Evolutionary conservation across 2,113 vertebrate genomes (phyloP).

Genomic region (Actinemys pallida): DNA sequence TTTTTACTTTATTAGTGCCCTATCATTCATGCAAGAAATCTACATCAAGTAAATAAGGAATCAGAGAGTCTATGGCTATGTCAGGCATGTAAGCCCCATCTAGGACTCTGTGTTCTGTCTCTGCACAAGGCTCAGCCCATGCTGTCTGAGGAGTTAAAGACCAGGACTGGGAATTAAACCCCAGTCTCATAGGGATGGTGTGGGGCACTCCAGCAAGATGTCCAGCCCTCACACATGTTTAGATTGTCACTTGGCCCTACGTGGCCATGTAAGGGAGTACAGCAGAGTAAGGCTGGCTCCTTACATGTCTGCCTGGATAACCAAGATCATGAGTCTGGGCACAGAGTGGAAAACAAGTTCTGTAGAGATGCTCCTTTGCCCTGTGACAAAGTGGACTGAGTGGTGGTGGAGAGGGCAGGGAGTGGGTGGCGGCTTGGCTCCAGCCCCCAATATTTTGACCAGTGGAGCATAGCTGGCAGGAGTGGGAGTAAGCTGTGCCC

Average conservation of each 20-base stretch:
- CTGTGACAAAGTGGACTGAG: not conserved
- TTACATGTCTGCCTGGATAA: not conserved
- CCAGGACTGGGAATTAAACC: not conserved
- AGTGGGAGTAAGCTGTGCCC: not conserved
- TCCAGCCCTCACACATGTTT: not conserved
- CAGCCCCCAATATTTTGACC: not conserved
- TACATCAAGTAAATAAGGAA: not conserved
- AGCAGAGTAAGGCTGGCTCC: not conserved
- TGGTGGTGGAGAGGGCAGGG: fast-evolving
- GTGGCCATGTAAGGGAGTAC: not conserved
- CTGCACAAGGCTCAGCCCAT: not conserved
- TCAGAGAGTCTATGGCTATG: not conserved
- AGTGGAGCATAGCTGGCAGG: not conserved
- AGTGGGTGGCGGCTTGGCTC: fast-evolving
- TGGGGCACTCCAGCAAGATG: not conserved
- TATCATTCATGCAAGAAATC: not conserved
- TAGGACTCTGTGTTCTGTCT: not conserved
- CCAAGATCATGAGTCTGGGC: fast-evolving
- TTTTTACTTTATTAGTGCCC: not conserved
- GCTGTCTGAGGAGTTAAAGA: not conserved
- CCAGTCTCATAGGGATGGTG: not conserved
- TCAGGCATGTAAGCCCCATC: not conserved
- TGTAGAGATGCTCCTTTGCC: not conserved
- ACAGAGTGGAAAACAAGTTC: not conserved
- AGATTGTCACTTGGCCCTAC: not conserved